These are phyloP conservation scores for Apocrypta bakeri DNA, from an alignment of 1,140 invertebrate genomes.

Conservation along the genomic window DNA sequence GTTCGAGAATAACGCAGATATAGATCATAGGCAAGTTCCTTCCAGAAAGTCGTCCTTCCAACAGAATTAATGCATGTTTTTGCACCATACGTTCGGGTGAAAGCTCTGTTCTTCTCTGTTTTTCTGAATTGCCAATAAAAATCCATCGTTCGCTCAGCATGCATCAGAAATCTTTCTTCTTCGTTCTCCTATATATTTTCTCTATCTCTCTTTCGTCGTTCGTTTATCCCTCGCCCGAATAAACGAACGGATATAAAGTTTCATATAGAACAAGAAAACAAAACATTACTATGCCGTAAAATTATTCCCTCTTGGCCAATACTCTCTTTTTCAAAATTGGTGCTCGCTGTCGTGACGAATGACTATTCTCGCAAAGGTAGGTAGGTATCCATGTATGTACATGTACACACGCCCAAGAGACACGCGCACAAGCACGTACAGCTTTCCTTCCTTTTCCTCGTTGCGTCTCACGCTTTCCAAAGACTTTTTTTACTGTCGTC, in stretches of 20 bases:
- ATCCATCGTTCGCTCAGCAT: background rate
- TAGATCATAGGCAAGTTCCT: too few species aligned
- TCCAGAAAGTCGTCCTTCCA: too few species aligned
- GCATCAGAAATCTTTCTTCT: too few species aligned
- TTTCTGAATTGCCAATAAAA: slow-evolving; percentile 12
- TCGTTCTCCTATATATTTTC: too few species aligned
- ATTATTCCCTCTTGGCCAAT: background rate
- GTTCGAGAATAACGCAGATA: too few species aligned
- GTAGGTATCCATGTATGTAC: background rate
- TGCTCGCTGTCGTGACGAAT: slow-evolving; percentile 9
- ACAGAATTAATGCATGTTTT: too few species aligned
- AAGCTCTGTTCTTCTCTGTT: background rate
- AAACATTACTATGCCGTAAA: background rate
- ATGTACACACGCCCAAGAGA: background rate
- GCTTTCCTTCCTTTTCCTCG: background rate
- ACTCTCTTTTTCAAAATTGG: background rate
- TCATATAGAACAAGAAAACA: background rate
- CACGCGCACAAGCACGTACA: background rate
- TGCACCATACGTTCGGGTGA: too few species aligned
- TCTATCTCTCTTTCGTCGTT: background rate
- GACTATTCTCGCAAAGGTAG: background rate
- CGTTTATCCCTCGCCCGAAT: background rate
- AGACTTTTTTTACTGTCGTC: slow-evolving; percentile 18
- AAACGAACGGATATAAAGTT: background rate
- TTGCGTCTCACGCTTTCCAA: background rate